Percentiles rank a stretch among this genome's conserved stretches.
Evolutionary conservation across 2,113 vertebrate genomes (phyloP).

Genomic region (Percina caprodes): DNA sequence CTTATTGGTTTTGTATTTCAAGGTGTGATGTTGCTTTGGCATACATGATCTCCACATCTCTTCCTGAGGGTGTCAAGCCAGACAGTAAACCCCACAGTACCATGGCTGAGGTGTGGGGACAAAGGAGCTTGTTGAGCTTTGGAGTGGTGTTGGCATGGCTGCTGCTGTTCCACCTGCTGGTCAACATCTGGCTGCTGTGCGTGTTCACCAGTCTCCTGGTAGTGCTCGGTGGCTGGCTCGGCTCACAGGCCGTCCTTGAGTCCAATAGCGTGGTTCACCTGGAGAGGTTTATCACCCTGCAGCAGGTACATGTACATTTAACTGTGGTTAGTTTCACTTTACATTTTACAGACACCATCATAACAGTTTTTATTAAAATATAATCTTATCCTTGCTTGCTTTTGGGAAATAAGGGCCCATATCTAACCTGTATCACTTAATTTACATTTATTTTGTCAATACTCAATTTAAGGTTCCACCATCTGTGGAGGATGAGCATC

Average conservation of each 20-base stretch:
- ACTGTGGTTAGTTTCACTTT: neutral
- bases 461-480: constrained; percentile 49
- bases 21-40: constrained; percentile 18
- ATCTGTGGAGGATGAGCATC: constrained; percentile 65
- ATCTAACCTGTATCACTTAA: neutral
- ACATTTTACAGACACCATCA: neutral
- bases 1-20: neutral
- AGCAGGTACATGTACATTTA: constrained; percentile 33
- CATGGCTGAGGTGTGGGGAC: constrained; percentile 79
- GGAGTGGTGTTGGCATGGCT: constrained; percentile 85
- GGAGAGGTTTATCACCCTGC: constrained; percentile 88
- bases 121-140: constrained; percentile 81
- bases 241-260: constrained; percentile 78
- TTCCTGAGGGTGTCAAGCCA: neutral
- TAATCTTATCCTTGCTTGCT: neutral
- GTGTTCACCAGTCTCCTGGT: constrained; percentile 87
- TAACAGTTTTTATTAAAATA: neutral
- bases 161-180: constrained; percentile 88
- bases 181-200: constrained; percentile 89
- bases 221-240: constrained; percentile 89
- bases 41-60: constrained; percentile 9
- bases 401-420: neutral
- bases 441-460: neutral
- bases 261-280: constrained; percentile 85
- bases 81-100: neutral